phyloP scores from a whole-genome alignment of 2,797 vertebrate genomes.

The Silurus lanzhouensis region DNA sequence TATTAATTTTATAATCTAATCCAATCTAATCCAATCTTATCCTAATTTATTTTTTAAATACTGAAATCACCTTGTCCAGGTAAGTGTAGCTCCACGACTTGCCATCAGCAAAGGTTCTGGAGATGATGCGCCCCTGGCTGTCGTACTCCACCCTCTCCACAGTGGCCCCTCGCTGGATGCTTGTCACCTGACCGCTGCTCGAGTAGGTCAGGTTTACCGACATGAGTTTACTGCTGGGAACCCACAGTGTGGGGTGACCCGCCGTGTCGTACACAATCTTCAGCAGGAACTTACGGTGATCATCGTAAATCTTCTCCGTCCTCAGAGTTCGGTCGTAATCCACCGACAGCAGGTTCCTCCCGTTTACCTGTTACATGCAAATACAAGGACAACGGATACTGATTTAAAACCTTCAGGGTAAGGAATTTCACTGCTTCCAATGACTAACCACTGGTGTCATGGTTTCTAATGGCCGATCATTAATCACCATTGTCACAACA shows the following conservation, averaged over 20 bases:
- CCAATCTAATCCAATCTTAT: too few species aligned
- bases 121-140: conserved; percentile 89
- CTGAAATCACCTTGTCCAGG: conserved; percentile 86
- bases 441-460: too few species aligned
- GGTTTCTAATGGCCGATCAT: too few species aligned
- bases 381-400: conserved; percentile 51
- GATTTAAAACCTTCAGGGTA: not conserved
- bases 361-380: conserved; percentile 85
- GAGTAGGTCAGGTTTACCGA: conserved; percentile 95
- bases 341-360: conserved; percentile 94
- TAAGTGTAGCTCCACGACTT: conserved; percentile 98
- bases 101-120: conserved; percentile 90
- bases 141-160: conserved; percentile 94
- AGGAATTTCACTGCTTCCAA: too few species aligned
- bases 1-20: not conserved
- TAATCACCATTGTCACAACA: too few species aligned
- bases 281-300: conserved; percentile 96
- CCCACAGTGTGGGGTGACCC: conserved; percentile 93
- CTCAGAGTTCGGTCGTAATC: conserved; percentile 92
- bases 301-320: conserved; percentile 97
- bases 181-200: conserved; percentile 90
- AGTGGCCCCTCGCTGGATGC: conserved; percentile 89
- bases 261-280: conserved; percentile 93
- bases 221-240: conserved; percentile 95
- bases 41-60: not conserved